These are phyloP conservation scores for Arion vulgaris DNA, from an alignment of 1,140 invertebrate genomes.

Conservation along the genomic window DNA sequence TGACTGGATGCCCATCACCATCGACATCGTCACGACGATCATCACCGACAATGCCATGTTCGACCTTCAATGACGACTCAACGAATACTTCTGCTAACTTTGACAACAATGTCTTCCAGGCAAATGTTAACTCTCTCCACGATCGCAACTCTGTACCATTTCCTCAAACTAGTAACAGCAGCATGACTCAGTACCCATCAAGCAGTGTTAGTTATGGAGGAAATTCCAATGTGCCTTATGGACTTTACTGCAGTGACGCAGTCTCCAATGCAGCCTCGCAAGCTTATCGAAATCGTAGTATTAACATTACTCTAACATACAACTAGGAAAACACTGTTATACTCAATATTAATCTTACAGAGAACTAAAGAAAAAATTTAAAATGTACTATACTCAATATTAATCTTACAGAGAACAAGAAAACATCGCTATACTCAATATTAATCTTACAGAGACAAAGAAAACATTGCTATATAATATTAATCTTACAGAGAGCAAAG, in stretches of 20 bases:
- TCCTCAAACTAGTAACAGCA: neutral
- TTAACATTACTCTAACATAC: constrained; percentile 69
- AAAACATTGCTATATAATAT: no score
- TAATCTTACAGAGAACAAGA: no score
- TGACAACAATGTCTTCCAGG: neutral
- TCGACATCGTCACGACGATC: neutral
- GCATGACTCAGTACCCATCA: constrained; percentile 5
- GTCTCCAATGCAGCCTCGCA: constrained; percentile 34
- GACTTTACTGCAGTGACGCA: constrained; percentile 21
- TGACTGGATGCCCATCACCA: neutral
- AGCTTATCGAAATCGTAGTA: constrained; percentile 63
- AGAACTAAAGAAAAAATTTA: no score
- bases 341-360: no score
- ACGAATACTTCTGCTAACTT: neutral
- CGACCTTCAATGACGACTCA: neutral
- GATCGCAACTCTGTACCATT: constrained; percentile 13
- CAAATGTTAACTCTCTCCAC: constrained; percentile 5
- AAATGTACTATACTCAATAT: no score
- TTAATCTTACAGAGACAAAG: no score
- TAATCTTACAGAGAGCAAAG: no score
- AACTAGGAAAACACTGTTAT: no score
- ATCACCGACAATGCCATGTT: neutral
- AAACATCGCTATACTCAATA: no score
- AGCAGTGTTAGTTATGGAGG: neutral
- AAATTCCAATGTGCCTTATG: neutral